phyloP scores from a whole-genome alignment of 2,888 invertebrate genomes.

The Palloptera scutellata region DNA sequence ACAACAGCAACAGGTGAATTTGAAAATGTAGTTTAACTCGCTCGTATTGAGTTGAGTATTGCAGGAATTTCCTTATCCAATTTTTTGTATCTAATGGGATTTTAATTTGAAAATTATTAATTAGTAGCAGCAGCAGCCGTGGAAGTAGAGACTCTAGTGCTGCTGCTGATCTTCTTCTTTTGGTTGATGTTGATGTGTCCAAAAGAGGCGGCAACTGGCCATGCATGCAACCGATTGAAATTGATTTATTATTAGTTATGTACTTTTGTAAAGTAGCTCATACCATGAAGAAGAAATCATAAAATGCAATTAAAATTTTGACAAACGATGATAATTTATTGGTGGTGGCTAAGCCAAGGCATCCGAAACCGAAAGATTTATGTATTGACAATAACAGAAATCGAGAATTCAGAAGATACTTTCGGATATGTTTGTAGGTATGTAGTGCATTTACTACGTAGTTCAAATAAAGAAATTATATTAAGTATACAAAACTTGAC shows the following conservation, averaged over 20 bases:
- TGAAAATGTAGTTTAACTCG: background rate
- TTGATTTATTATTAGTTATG: too few species aligned
- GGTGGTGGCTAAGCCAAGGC: too few species aligned
- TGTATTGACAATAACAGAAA: too few species aligned
- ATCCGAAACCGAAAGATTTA: too few species aligned
- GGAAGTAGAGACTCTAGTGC: background rate
- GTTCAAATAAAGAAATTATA: too few species aligned
- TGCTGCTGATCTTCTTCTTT: background rate
- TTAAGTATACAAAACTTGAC: too few species aligned
- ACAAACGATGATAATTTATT: conserved; percentile 24
- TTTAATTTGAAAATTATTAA: conserved; percentile 37
- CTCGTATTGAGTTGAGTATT: background rate
- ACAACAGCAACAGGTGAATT: background rate
- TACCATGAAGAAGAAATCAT: conserved; percentile 7
- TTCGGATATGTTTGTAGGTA: too few species aligned
- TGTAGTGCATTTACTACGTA: too few species aligned
- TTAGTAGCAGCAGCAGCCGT: conserved; percentile 15
- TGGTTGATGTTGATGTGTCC: conserved; percentile 7
- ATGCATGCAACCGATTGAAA: too few species aligned
- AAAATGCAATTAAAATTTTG: conserved; percentile 25
- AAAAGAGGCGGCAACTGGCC: background rate
- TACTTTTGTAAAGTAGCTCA: too few species aligned
- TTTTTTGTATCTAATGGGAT: conserved; percentile 35
- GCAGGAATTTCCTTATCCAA: conserved; percentile 31
- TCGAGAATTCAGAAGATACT: too few species aligned